Conservation (phyloP, 1,140 invertebrate genomes). For the Drosophila aff. region DNA sequence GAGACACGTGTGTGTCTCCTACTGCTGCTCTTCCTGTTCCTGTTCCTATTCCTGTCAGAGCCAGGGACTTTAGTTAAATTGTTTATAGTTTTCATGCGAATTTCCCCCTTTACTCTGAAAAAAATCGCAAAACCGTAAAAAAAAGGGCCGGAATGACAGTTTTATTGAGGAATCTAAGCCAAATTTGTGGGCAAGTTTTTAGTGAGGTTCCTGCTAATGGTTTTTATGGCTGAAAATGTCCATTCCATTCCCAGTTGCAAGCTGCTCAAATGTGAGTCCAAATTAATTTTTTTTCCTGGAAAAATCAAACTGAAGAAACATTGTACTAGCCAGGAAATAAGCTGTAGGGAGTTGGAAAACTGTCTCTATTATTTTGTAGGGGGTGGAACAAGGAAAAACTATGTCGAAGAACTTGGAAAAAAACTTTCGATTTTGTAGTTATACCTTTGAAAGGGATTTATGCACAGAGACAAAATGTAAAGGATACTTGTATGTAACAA, state of each 20-base stretch:
- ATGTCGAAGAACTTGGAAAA: background rate
- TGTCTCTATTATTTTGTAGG: conserved; percentile 7
- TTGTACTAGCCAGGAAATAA: conserved; percentile 10
- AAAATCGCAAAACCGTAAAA: background rate
- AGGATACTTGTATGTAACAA: background rate
- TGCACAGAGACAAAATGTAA: conserved; percentile 3
- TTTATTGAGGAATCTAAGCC: conserved; percentile 41
- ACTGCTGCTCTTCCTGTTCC: background rate
- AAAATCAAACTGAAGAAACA: conserved; percentile 8
- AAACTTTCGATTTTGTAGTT: conserved; percentile 7
- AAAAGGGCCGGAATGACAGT: conserved; percentile 7
- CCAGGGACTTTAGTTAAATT: conserved; percentile 39
- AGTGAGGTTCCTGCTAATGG: background rate
- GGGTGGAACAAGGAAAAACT: background rate
- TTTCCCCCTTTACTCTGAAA: conserved; percentile 4
- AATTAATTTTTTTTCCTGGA: conserved; percentile 10
- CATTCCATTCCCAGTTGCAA: background rate
- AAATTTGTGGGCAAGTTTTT: conserved; percentile 25
- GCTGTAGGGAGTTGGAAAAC: background rate
- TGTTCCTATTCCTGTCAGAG: conserved; percentile 8
- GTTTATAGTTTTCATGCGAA: conserved; percentile 34
- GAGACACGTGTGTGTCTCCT: conserved; percentile 24
- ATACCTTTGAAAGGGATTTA: background rate
- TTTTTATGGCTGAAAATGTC: conserved; percentile 6
- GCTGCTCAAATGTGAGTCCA: background rate